Evolutionary conservation across 2,797 vertebrate species (phyloP), one percentile per base, ranked within the genome.

Genomic region (Uromys caudimaculatus): DNA sequence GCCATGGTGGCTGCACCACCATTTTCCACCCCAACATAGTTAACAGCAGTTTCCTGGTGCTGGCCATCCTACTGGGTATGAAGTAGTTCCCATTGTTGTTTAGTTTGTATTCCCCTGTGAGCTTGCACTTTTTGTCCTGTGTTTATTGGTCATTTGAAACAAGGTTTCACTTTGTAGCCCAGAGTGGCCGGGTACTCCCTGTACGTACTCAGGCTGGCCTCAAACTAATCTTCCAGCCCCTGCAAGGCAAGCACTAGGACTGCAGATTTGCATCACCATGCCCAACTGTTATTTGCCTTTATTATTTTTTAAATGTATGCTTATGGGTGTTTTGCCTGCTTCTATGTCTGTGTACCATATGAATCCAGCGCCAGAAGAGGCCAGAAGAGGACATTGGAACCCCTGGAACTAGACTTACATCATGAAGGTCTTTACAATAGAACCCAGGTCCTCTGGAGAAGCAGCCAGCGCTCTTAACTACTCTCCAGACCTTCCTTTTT

Each of bases 61-160:
- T 85, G 93, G 58, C 78, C 52, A 32, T 88, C 41, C 32, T 90
- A 54, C 35, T 78, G n/a, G n/a, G 19, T 87, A 54, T 10, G 35
- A 97, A 60, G 17, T 89, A 52, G 27, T 78, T 88, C 32, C 93
- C 82, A 58, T 21, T 85, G 67, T 86, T 29, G 47, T 92, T 89
- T 41, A 12, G 38, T 91, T 90, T 62, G 47, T 41, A 75, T 92
- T 84, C 85, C 77, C 23, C 29, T 62, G 41, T 83, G 41, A 91
- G 38, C 41, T 73, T 69, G 32, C 21, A 17, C 83, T 73, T 86
- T 54, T 91, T 91, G 64, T 52, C 27, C 12, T 56, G 38, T 92
- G 58, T 47, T 84, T 85, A 60, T 62, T 83, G 52, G 13, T 75
- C 8, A 41, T 50, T 77, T 89, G 56, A 77, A 6, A 62, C 44